A percentile compares a stretch with the other conserved stretches of the same genome.
Evolutionary conservation across 2,888 invertebrate genomes (phyloP).

Genomic region (Mallateleia sp.): DNA sequence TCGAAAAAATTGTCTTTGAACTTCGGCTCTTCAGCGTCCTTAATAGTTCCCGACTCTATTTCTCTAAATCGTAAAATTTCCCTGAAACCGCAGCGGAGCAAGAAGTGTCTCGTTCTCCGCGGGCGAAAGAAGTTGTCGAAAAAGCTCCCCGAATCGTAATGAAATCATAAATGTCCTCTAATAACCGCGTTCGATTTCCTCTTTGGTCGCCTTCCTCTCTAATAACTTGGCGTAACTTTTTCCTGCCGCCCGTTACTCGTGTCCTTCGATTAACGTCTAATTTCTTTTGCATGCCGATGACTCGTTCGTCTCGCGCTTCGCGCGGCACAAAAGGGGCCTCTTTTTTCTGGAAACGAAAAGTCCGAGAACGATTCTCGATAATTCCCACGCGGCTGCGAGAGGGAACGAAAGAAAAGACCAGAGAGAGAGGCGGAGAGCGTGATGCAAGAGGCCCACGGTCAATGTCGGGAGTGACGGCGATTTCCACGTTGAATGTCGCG

Average conservation of each 20-base stretch:
- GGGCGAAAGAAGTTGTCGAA: background rate
- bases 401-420: background rate
- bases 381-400: conserved; percentile 38
- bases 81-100: background rate
- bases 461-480: too few relatives aligned
- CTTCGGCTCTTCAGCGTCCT: background rate
- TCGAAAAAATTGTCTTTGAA: too few relatives aligned
- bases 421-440: too few relatives aligned
- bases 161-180: conserved; percentile 36
- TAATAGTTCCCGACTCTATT: background rate
- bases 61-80: background rate
- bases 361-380: background rate
- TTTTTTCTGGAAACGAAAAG: conserved; percentile 30
- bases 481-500: conserved; percentile 37
- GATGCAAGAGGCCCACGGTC: too few relatives aligned
- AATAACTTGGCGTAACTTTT: conserved; percentile 30
- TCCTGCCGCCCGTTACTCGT: conserved; percentile 21
- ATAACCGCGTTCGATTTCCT: conserved; percentile 36
- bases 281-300: conserved; percentile 29
- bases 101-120: conserved; percentile 28
- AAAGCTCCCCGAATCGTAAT: conserved; percentile 6
- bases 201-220: background rate
- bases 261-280: conserved; percentile 50
- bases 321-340: conserved; percentile 14
- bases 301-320: conserved; percentile 9